Evolutionary conservation across 2,797 vertebrate genomes (phyloP).

Genomic region (Cyprinodon diabolis): DNA sequence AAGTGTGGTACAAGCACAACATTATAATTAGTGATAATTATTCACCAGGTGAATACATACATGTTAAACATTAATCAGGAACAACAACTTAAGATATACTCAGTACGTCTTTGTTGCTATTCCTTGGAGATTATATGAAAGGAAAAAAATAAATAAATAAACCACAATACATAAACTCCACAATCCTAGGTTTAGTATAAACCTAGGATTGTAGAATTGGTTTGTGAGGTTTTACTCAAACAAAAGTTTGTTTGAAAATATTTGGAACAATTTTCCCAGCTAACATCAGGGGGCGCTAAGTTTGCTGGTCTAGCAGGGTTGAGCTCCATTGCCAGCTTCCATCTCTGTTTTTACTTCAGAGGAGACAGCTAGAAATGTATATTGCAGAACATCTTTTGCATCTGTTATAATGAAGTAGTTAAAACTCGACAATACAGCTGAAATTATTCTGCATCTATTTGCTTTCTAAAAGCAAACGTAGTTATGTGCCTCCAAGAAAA

Average conservation of each 20-base stretch:
- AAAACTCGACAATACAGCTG: neutral
- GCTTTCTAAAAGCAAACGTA: neutral
- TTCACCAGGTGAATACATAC: neutral
- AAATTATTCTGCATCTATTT: neutral
- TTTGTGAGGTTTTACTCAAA: no score
- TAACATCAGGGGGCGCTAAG: constrained; percentile 54
- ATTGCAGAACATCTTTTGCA: neutral
- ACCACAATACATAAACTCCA: no score
- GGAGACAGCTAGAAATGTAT: neutral
- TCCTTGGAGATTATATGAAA: neutral
- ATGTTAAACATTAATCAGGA: neutral
- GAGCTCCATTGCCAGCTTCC: constrained; percentile 29
- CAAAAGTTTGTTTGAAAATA: no score
- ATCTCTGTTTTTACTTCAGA: neutral
- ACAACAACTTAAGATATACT: neutral
- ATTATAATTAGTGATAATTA: neutral
- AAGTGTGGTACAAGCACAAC: neutral
- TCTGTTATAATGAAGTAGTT: constrained; percentile 1
- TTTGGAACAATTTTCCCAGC: constrained; percentile 3
- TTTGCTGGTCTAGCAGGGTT: constrained; percentile 21
- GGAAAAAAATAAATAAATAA: no score
- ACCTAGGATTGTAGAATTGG: no score
- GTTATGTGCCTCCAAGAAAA: neutral
- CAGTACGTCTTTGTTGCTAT: no score
- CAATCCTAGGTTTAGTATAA: no score